A percentile compares a stretch with the other conserved stretches of the same genome.
These are phyloP conservation scores for Squalus acanthias DNA, from an alignment of 2,797 vertebrate genomes.

Conservation along the genomic window DNA sequence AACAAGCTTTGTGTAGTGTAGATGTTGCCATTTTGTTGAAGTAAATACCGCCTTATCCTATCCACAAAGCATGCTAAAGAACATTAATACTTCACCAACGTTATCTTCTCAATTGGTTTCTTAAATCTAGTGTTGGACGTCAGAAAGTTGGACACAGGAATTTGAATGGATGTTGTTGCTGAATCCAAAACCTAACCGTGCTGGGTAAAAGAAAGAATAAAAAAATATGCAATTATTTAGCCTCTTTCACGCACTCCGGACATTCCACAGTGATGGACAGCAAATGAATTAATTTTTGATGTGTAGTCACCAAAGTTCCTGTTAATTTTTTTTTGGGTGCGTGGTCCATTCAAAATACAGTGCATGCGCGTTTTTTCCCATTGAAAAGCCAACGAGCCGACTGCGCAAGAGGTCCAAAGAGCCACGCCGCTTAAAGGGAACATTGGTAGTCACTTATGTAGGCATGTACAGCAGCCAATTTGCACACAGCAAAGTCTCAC, in stretches of 20 bases:
- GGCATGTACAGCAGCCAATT: too few species aligned
- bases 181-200: neutral
- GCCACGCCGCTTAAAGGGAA: too few species aligned
- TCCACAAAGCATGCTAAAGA: neutral
- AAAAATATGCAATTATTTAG: neutral
- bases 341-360: too few species aligned
- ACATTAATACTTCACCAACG: neutral
- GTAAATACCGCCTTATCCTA: neutral
- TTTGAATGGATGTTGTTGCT: neutral
- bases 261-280: neutral
- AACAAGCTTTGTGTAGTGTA: too few species aligned
- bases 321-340: too few species aligned
- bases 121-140: neutral
- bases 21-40: neutral
- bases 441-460: too few species aligned
- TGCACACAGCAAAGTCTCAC: too few species aligned
- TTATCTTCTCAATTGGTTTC: neutral
- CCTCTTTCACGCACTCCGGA: neutral
- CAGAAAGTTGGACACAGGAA: neutral
- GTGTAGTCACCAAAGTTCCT: too few species aligned
- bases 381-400: too few species aligned
- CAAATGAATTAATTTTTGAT: neutral
- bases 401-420: too few species aligned
- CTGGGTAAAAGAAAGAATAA: neutral
- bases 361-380: too few species aligned